A percentile compares a stretch with the other conserved stretches of the same genome.
These are phyloP conservation scores for Phalacrocorax aristotelis DNA, from an alignment of 2,113 vertebrate species.

Conservation along the genomic window DNA sequence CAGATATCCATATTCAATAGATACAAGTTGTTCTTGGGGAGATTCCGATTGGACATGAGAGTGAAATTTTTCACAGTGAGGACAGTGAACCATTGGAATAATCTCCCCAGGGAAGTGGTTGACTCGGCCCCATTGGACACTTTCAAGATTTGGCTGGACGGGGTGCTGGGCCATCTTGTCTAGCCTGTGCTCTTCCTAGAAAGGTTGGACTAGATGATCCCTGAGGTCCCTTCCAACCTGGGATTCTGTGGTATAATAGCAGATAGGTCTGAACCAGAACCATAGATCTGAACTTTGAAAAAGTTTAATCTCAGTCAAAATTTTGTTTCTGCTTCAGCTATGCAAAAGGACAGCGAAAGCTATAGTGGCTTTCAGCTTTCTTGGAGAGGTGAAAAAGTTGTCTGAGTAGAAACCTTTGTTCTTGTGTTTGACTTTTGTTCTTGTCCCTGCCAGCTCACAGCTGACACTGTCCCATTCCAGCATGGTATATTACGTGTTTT, in stretches of 20 bases:
- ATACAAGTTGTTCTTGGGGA: too few species aligned
- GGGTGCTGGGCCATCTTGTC: too few species aligned
- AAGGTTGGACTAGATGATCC: too few species aligned
- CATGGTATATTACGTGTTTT: not conserved
- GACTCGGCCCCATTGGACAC: too few species aligned
- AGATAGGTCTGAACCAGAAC: not conserved
- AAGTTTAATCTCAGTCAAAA: not conserved
- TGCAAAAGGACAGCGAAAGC: not conserved
- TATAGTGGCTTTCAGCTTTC: not conserved
- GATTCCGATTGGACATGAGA: too few species aligned
- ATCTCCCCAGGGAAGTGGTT: too few species aligned
- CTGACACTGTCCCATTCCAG: not conserved
- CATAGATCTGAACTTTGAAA: not conserved
- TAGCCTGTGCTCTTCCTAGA: too few species aligned
- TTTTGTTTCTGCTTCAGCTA: not conserved
- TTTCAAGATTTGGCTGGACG: too few species aligned
- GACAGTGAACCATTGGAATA: too few species aligned
- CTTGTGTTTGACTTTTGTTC: not conserved
- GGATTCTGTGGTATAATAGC: not conserved
- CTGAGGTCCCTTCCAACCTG: too few species aligned
- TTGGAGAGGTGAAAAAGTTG: not conserved
- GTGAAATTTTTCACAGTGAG: too few species aligned
- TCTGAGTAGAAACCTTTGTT: not conserved
- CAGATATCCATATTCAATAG: too few species aligned
- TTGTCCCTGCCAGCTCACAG: not conserved